Evolutionary conservation across 2,113 vertebrate species (phyloP).

Genomic region (Antennarius striatus): DNA sequence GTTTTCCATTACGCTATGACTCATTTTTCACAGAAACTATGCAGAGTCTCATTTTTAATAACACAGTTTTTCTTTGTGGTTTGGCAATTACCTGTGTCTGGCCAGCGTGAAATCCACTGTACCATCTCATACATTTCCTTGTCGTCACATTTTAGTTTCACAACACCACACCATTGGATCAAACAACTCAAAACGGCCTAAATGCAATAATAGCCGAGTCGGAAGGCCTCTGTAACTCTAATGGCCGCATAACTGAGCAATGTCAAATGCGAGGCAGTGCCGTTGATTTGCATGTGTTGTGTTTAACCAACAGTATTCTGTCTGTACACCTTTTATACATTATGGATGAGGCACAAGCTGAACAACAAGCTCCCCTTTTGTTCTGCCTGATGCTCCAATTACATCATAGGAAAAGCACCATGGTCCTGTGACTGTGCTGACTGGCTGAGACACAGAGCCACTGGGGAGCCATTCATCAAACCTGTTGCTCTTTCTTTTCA

Average conservation of each 20-base stretch:
- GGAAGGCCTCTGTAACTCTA: conserved; percentile 14
- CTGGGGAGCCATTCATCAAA: conserved; percentile 41
- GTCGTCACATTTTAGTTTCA: conserved; percentile 12
- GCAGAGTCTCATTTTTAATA: conserved; percentile 36
- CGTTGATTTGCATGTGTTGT: conserved; percentile 76
- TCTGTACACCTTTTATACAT: conserved; percentile 79
- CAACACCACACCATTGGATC: conserved; percentile 2
- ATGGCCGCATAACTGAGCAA: conserved; percentile 21
- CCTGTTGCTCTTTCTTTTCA: conserved; percentile 52
- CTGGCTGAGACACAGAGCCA: conserved; percentile 27
- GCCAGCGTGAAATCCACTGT: conserved; percentile 18
- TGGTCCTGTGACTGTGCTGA: conserved; percentile 59
- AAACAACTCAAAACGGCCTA: background rate
- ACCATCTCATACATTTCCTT: conserved; percentile 25
- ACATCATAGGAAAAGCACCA: conserved; percentile 71
- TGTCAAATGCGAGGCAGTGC: conserved; percentile 55
- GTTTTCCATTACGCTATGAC: conserved; percentile 27
- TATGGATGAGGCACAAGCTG: conserved; percentile 80
- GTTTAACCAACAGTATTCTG: conserved; percentile 77
- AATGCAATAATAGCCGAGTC: conserved; percentile 18
- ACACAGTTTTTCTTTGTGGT: conserved; percentile 25
- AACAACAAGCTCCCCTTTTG: conserved; percentile 78
- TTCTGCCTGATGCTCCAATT: conserved; percentile 75
- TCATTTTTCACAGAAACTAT: conserved; percentile 36
- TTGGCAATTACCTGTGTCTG: conserved; percentile 19